phyloP scores from a whole-genome alignment of 2,888 invertebrate species.

The Meandrusa payeni region DNA sequence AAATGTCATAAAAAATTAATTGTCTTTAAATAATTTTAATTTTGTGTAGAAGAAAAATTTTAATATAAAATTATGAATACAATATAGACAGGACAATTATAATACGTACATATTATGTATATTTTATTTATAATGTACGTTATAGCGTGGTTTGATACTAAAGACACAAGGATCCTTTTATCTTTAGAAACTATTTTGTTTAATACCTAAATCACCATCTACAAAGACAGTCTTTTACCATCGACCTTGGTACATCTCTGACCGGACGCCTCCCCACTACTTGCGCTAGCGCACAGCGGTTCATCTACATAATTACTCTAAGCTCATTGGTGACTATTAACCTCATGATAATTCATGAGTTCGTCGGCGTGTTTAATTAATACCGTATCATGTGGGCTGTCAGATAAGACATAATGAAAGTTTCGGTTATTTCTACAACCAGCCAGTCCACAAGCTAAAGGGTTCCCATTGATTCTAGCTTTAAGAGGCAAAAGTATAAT shows the following conservation, averaged over 20 bases:
- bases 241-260: constrained; percentile 27
- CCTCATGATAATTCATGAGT: constrained; percentile 75
- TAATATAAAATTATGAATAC: no score
- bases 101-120: no score
- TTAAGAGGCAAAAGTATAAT: no score
- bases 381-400: constrained; percentile 73
- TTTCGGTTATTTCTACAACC: constrained; percentile 35
- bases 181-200: neutral
- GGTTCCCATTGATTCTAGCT: neutral
- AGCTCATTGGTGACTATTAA: constrained; percentile 80
- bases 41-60: no score
- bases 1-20: no score
- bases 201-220: constrained; percentile 34
- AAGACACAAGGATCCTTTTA: no score
- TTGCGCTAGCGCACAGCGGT: constrained; percentile 54
- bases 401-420: constrained; percentile 70
- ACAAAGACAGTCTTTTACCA: constrained; percentile 30
- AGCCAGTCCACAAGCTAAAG: neutral
- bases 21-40: no score
- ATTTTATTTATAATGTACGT: no score
- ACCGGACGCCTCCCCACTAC: constrained; percentile 38
- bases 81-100: no score
- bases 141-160: no score
- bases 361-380: constrained; percentile 67
- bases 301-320: constrained; percentile 79